Base-by-base conservation (phyloP, 1,140 invertebrate species). In the Delia radicum region DNA sequence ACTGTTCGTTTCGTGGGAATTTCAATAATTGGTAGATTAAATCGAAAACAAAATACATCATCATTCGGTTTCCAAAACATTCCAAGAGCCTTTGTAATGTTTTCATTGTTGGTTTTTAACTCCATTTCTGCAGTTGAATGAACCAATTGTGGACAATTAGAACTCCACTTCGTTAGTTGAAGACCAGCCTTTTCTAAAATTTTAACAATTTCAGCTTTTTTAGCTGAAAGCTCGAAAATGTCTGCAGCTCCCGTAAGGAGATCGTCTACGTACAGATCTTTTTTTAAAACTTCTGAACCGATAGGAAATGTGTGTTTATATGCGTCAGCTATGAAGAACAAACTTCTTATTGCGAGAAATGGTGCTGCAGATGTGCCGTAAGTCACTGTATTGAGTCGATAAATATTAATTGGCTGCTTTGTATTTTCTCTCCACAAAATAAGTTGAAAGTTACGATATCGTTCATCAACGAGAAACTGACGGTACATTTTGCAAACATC, bases 401-500 rank as follows among this genome's bases (percentile, higher is more conserved):
- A n/a, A n/a, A n/a, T n/a, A n/a, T n/a, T n/a, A n/a, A n/a, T n/a
- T n/a, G n/a, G n/a, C n/a, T n/a, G n/a, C n/a, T n/a, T n/a, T n/a
- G 21, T 24, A 27, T 62, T 62, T 7, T 62, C 21, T 26, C 8
- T 62, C 55, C 21, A 8, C 3, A 62, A 27, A 10, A 62, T 21
- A 62, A 24, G 26, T 62, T 62, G 55, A 15, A 62, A 62, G 10
- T 62, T 62, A 10, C 21, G 5, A 15, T 62, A 18, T 26, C 1
- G 6, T 27, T 62, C 55, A 26, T 62, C 55, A 1, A 62, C 21
- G 0, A 24, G 26, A 10, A 62, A 26, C 26, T 62, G 55, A 18
- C 55, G 18, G 21, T 62, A 62, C 21, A 62, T 62, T 62, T 62
- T 62, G 26, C 18, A 24, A 12, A 62, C 74, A 37, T 81, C 79